Conservation (phyloP, 2,113 vertebrate genomes). For the Nettapus auritus region DNA sequence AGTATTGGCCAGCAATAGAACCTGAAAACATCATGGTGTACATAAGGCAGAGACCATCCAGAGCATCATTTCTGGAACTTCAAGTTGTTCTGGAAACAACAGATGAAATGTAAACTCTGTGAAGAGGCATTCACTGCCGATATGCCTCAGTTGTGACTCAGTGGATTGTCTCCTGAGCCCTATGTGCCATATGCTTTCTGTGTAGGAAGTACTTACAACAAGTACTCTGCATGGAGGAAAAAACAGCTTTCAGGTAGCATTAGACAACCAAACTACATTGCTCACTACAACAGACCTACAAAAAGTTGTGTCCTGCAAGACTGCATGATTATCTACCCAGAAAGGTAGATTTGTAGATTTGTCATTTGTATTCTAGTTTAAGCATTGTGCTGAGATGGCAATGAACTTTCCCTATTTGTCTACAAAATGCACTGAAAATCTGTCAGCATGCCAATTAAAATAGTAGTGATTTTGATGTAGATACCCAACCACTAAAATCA, state of each 20-base stretch:
- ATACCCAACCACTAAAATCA: not conserved
- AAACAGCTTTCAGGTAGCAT: not conserved
- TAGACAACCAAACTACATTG: not conserved
- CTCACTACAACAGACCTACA: not conserved
- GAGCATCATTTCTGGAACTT: not conserved
- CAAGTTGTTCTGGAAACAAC: not conserved
- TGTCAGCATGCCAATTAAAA: not conserved
- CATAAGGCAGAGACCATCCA: not conserved
- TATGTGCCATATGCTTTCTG: not conserved
- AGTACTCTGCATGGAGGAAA: not conserved
- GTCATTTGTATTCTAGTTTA: not conserved
- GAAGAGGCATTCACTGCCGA: not conserved
- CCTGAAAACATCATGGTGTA: fast-evolving
- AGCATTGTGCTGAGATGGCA: not conserved
- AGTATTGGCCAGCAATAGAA: not conserved
- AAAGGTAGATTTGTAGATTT: not conserved
- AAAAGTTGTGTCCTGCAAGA: not conserved
- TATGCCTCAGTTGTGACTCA: not conserved
- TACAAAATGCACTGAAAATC: not conserved
- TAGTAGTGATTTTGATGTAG: not conserved
- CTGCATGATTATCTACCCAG: not conserved
- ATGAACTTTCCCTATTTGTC: not conserved
- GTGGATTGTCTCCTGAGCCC: not conserved
- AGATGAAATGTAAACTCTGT: not conserved
- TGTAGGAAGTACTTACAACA: not conserved